Conservation (phyloP, 1,140 invertebrate species). For the Plutomurus gul region DNA sequence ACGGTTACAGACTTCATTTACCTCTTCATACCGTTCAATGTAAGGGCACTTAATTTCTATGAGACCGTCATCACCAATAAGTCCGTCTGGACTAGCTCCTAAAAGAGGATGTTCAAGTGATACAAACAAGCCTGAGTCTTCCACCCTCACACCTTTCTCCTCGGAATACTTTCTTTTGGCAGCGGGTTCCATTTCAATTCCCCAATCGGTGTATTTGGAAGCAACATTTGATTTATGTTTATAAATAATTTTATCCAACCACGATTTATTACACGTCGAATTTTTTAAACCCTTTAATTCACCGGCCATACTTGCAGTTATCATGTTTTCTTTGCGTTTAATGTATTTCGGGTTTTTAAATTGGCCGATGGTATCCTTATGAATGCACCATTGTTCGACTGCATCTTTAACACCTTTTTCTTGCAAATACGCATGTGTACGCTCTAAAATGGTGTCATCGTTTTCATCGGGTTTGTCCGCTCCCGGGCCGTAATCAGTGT, state of each 20-base stretch:
- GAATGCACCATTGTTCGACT: not conserved
- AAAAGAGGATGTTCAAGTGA: not conserved
- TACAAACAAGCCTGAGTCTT: slow-evolving; percentile 1
- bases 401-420: not conserved
- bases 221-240: not conserved
- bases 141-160: not conserved
- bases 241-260: not conserved
- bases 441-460: not conserved
- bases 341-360: not conserved
- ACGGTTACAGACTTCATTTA: not conserved
- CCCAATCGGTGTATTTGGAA: not conserved
- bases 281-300: not conserved
- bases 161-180: not conserved
- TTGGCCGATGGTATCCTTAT: not conserved
- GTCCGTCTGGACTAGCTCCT: slow-evolving; percentile 9
- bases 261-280: not conserved
- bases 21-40: not conserved
- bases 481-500: not conserved
- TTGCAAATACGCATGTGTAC: not conserved
- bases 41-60: slow-evolving; percentile 35
- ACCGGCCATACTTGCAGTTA: not conserved
- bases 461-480: not conserved
- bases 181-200: not conserved
- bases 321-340: not conserved
- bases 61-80: slow-evolving; percentile 21